phyloP scores from a whole-genome alignment of 2,113 vertebrate genomes.

The Pelmatolapia mariae region DNA sequence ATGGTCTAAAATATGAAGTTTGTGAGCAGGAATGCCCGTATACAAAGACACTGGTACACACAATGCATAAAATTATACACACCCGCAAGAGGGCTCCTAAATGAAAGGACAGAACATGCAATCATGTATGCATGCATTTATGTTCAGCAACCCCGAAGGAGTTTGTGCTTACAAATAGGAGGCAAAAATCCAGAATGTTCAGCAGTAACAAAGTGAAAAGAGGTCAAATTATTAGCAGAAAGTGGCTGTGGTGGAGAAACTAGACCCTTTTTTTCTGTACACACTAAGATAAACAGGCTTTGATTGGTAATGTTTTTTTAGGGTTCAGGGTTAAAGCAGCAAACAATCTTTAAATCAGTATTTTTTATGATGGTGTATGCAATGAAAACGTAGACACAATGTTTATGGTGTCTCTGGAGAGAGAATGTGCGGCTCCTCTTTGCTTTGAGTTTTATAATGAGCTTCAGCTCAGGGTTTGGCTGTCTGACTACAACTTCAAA shows the following conservation, averaged over 20 bases:
- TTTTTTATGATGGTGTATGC: neutral
- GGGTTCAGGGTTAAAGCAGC: neutral
- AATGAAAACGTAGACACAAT: fast-evolving
- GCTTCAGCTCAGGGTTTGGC: neutral
- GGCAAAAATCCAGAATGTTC: neutral
- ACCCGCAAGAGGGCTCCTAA: neutral
- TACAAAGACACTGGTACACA: neutral
- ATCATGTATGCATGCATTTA: neutral
- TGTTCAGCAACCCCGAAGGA: neutral
- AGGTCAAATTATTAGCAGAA: neutral
- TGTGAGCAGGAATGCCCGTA: neutral
- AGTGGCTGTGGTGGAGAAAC: neutral
- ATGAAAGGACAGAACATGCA: neutral
- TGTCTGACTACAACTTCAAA: neutral
- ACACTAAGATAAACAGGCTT: neutral
- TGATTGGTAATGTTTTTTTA: neutral
- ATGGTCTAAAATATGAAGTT: neutral
- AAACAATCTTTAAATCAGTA: neutral
- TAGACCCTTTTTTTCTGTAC: neutral
- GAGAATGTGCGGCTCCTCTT: neutral
- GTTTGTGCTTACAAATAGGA: neutral
- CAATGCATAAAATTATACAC: neutral
- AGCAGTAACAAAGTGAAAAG: neutral
- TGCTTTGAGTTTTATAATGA: neutral
- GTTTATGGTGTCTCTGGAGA: neutral